Base-by-base conservation (phyloP, 1,140 invertebrate genomes). In the Aphaenogaster rudis region DNA sequence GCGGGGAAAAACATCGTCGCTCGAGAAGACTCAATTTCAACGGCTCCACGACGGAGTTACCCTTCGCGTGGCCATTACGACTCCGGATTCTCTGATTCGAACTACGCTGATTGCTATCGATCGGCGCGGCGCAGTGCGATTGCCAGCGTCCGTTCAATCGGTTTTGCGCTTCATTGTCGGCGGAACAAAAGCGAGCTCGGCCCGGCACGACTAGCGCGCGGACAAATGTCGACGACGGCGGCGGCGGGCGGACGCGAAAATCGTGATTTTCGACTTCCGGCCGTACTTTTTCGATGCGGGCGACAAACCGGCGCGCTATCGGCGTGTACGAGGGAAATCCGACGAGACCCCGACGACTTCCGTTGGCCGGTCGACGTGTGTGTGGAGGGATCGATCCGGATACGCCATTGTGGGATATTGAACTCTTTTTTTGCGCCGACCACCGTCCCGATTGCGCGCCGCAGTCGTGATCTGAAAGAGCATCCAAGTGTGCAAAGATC, bases 201-300 rank as follows among this genome's bases (percentile, higher is more conserved):
- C 61, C 72, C n/a, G 52, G n/a, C 69, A 63, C 76, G 76, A 78
- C 36, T 36, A 33, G 28, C n/a, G 63, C 42, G 61, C n/a, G 78
- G 88, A 89, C 89, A 89, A 90, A 90, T 90, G 88, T 88, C 86
- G 86, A 63, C 74, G 67, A 17, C 54, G 57, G 48, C 71, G 48
- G 33, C 33, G 52, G 74, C 74, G 21, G 74, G 57, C 85, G 89
- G 79, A 87, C 76, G 81, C 80, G 81, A 90, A 86, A 88, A 88
- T 91, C 80, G 80, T 90, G 88, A 91, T 90, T 91, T 88, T 91
- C 80, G 67, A 76, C 86, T 86, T 91, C 89, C 89, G 89, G 76
- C 33, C 66, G 63, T 90, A 74, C 50, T 90, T 90, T 91, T 91
- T 87, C 67, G 66, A 42, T 59, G 42, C 74, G 52, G 71, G 66